phyloP scores from a whole-genome alignment of 1,140 invertebrate genomes.

The Hycleus cichorii region DNA sequence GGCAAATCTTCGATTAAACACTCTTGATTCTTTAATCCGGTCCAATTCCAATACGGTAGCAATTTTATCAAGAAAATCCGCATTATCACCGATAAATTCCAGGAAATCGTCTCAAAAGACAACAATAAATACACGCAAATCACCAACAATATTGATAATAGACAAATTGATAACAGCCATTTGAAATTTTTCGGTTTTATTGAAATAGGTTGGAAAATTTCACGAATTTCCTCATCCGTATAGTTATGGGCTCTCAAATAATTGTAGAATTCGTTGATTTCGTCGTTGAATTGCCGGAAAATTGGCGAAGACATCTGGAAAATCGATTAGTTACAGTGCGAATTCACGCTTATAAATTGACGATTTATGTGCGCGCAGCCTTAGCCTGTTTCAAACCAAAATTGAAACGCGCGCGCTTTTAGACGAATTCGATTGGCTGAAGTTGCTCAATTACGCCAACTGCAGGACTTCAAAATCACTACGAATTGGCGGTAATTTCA shows the following conservation, averaged over 20 bases:
- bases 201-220: conserved; percentile 53
- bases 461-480: too few species aligned
- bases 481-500: too few species aligned
- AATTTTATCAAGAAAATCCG: conserved; percentile 60
- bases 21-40: conserved; percentile 62
- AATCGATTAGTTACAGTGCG: too few species aligned
- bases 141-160: not conserved
- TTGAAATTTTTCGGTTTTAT: not conserved
- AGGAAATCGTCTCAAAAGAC: conserved; percentile 43
- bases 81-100: conserved; percentile 53
- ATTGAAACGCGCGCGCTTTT: too few species aligned
- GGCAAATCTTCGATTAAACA: conserved; percentile 56
- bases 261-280: conserved; percentile 52
- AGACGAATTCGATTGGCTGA: too few species aligned
- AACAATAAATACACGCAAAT: conserved; percentile 41
- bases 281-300: conserved; percentile 40
- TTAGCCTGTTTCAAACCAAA: too few species aligned
- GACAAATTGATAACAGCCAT: not conserved
- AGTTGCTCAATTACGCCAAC: too few species aligned
- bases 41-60: conserved; percentile 73
- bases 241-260: conserved; percentile 62
- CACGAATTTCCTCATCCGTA: conserved; percentile 57
- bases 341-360: too few species aligned
- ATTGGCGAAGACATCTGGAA: not conserved
- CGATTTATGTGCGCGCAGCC: too few species aligned